Evolutionary conservation across 2,797 vertebrate genomes (phyloP), one percentile per base, ranked within the genome.

Genomic region (Nyctibius grandis): DNA sequence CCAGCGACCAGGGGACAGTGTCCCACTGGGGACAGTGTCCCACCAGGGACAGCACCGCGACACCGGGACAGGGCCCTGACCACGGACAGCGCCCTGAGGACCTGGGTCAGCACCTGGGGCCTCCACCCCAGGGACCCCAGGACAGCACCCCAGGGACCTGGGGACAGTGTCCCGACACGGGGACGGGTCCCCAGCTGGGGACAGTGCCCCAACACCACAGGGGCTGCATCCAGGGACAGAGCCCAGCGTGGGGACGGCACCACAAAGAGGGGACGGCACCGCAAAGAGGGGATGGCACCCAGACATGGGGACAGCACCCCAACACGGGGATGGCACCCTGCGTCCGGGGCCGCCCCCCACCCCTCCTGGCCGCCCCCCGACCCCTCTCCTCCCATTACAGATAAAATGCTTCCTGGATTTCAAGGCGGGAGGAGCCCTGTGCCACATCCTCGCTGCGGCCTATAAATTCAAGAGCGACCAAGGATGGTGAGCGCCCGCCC

Each of bases 381-480:
- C 19, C 53, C 73, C 3, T 8, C 18, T 31, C 25, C 1, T 79
- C n/a, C 77, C 3, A 0, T 53, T 82, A 0, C 96, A 99, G 99
- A 99, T 99, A 96, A 99, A 99, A 97, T 99, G 99, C 98, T 99
- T 99, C 96, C 97, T 99, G 97, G 99, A 99, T 97, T 99, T 99
- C 96, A 99, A 99, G 98, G 99, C 99, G 23, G 99, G 99, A 75
- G 99, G 99, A 45, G 98, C 99, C 88, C 97, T 99, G 29, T 99
- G 99, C 97, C 99, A 99, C 95, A 99, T 99, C 94, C 98, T 99
- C 96, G 99, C 99, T 92, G 99, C 99, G 53, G 99, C 99, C 95
- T 99, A 99, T 98, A 99, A 99, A 97, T 99, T 99, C 97, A 99
- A 99, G 98, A 99, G 99, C 95, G 99, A 99, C 98, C 99, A 99